Conservation (phyloP, 2,888 invertebrate species). For the Pristionchus arcanus region DNA sequence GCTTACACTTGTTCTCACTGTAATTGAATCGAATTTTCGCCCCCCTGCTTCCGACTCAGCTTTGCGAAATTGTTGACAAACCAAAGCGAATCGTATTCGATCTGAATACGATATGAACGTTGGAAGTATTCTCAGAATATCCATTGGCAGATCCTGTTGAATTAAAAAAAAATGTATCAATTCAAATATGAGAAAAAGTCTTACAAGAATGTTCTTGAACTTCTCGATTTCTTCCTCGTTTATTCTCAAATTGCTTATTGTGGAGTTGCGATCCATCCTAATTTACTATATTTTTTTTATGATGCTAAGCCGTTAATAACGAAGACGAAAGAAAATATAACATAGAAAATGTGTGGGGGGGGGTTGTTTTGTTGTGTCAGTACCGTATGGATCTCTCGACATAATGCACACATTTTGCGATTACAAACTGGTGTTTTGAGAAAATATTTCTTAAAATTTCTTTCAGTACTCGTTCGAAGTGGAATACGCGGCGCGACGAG, state of each 20-base stretch:
- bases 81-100: not conserved
- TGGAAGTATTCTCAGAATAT: not conserved
- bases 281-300: not conserved
- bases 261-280: not conserved
- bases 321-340: not conserved
- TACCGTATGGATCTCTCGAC: not conserved
- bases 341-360: not conserved
- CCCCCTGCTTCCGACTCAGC: not conserved
- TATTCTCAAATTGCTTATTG: not conserved
- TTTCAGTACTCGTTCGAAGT: slow-evolving; percentile 66
- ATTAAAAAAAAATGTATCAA: not conserved
- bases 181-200: not conserved
- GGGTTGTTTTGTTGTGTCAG: not conserved
- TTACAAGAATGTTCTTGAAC: not conserved
- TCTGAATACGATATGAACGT: not conserved
- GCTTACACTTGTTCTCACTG: not conserved
- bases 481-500: slow-evolving; percentile 64
- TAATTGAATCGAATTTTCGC: not conserved
- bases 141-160: not conserved
- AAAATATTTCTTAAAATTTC: not conserved
- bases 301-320: not conserved
- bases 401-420: not conserved
- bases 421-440: not conserved
- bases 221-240: not conserved
- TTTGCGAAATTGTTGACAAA: not conserved